Conservation (phyloP, 2,888 invertebrate species). For the Leucophora obtusa region DNA sequence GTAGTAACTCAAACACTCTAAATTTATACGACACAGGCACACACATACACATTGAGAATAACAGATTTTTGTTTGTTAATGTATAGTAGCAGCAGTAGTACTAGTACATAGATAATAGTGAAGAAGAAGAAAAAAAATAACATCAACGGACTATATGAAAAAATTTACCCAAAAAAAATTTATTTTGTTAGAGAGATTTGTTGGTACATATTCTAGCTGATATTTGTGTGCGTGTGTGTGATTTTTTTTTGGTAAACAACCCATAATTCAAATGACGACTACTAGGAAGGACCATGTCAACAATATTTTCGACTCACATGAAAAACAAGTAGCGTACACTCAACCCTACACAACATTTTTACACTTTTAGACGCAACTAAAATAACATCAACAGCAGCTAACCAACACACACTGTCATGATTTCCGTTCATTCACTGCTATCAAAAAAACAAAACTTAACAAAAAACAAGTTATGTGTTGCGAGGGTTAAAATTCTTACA, state of each 20-base stretch:
- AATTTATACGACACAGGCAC: neutral
- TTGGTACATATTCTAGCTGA: too few species aligned
- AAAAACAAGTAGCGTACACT: constrained; percentile 29
- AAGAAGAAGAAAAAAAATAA: neutral
- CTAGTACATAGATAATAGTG: neutral
- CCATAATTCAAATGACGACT: constrained; percentile 61
- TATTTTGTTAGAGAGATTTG: constrained; percentile 41
- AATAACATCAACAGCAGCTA: constrained; percentile 11
- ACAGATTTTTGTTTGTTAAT: neutral
- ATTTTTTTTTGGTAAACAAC: constrained; percentile 50
- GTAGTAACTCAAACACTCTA: neutral
- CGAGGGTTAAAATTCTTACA: constrained; percentile 38
- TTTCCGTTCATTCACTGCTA: constrained; percentile 9
- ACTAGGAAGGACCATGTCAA: constrained; percentile 55
- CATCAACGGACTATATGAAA: constrained; percentile 9
- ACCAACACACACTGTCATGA: constrained; percentile 9
- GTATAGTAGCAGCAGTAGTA: neutral
- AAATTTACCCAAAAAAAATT: constrained; percentile 22
- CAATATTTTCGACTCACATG: constrained; percentile 43
- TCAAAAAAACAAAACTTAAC: neutral
- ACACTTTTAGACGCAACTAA: neutral
- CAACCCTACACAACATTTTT: neutral
- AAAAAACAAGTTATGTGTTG: neutral
- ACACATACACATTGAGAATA: neutral
- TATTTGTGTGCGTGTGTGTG: too few species aligned